Evolutionary conservation across 1,140 invertebrate species (phyloP), one percentile per base, ranked within the genome.

Genomic region (Aleiodes sp.): DNA sequence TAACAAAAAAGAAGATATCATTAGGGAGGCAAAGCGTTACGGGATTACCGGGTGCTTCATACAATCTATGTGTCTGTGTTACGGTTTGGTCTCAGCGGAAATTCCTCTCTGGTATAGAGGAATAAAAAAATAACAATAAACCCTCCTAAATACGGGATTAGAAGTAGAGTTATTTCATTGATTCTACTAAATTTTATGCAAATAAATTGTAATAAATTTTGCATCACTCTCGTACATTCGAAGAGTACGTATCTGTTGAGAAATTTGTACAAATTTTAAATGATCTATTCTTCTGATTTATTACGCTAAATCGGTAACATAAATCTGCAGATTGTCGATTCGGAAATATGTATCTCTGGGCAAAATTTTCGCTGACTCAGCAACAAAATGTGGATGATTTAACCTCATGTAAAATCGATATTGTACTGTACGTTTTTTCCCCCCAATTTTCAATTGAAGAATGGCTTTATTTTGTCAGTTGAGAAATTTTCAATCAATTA

Each of bases 1-100:
- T n/a, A n/a, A 59, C 37, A 65, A 60, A 62, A 69, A 72, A 68
- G 66, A 72, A 41, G 10, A 39, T 65, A 60, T 66, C 67, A 69
- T 72, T 66, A 69, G 67, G 10, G 52, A 61, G 31, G 59, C 65
- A 65, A 69, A 69, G 46, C 46, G 61, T 62, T 37, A 28, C 10
- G 46, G 71, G 66, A 72, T 72, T 72, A 69, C 66, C 59, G 39
- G 67, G 46, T 52, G 33, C 60, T 29, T 31, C 61, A 37, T 60
- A 26, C 41, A 69, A 24, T 62, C 60, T 63, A 35, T 52, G 60
- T 29, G 60, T 56, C 39, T 56, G 56, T 28, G 29, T 28, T 26
- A 9, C 21, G 28, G 26, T 19, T 2, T 19, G 66, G 61, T 21
- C 29, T 65, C 28, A 56, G 65, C 62, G 37, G 26, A 63, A 46